These are phyloP conservation scores for Agrenia bidenticulata DNA, from an alignment of 2,888 invertebrate genomes.

Conservation along the genomic window DNA sequence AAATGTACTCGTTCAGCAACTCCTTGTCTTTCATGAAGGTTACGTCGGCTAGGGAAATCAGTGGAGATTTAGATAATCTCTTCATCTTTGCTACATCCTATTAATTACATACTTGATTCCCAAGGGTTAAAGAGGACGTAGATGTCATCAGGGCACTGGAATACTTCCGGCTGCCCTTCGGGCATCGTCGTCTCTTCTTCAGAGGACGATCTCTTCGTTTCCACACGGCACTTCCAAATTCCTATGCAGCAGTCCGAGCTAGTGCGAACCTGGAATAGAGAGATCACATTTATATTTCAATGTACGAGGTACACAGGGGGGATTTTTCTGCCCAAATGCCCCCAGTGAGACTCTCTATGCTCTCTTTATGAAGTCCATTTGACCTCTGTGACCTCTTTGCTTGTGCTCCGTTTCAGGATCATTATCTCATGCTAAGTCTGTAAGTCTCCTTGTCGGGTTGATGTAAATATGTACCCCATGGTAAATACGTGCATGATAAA, in stretches of 20 bases:
- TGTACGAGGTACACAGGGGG: no score
- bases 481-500: no score
- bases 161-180: slow-evolving; percentile 14
- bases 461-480: no score
- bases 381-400: no score
- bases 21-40: slow-evolving; percentile 72
- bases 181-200: slow-evolving; percentile 2
- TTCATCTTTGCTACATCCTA: background rate
- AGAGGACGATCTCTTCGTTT: slow-evolving; percentile 57
- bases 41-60: slow-evolving; percentile 60
- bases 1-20: slow-evolving; percentile 72
- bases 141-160: slow-evolving; percentile 64
- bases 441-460: no score
- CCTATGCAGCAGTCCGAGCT: slow-evolving; percentile 69
- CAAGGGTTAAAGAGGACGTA: slow-evolving; percentile 82
- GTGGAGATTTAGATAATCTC: background rate
- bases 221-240: slow-evolving; percentile 67
- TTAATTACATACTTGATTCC: slow-evolving; percentile 67
- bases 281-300: no score
- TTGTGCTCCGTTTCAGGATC: no score
- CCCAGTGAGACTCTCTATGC: no score
- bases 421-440: no score
- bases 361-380: no score
- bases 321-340: no score
- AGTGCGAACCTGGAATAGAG: slow-evolving; percentile 69